phyloP scores from a whole-genome alignment of 2,888 invertebrate species.

The Oscheius onirici region DNA sequence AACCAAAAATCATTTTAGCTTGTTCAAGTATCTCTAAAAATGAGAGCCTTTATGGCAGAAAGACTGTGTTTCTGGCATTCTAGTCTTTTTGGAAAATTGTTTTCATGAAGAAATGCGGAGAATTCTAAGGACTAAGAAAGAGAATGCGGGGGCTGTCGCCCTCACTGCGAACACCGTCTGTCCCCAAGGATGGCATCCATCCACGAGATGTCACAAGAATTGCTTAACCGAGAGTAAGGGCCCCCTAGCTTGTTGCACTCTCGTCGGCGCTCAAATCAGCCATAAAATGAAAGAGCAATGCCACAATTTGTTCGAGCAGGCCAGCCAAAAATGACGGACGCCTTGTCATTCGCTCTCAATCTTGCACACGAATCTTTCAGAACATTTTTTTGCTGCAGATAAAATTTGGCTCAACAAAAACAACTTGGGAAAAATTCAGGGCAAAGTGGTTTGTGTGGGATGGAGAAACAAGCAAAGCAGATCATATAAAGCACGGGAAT shows the following conservation, averaged over 20 bases:
- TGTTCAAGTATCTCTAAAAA: too few relatives aligned
- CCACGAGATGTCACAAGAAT: background rate
- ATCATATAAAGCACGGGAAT: background rate
- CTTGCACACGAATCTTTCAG: background rate
- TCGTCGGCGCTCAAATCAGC: constrained; percentile 1
- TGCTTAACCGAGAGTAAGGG: background rate
- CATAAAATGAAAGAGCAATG: constrained; percentile 15
- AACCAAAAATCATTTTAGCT: too few relatives aligned
- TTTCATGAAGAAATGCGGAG: too few relatives aligned
- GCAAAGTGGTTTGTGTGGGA: background rate
- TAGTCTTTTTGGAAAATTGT: too few relatives aligned
- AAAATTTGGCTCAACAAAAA: background rate
- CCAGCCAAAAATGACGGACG: constrained; percentile 1
- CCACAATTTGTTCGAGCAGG: background rate
- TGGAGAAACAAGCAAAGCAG: background rate
- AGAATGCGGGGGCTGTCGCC: background rate
- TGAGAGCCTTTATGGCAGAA: too few relatives aligned
- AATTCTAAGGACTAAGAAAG: too few relatives aligned
- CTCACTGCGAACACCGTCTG: constrained; percentile 9
- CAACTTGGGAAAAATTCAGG: background rate
- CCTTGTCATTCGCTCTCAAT: background rate
- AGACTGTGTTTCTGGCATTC: too few relatives aligned
- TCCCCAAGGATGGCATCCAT: constrained; percentile 26
- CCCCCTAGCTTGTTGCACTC: background rate
- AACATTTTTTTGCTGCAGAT: background rate